Percentiles rank a stretch among this genome's conserved stretches.
Conservation (phyloP, 2,888 invertebrate species). For the Spisula solida region DNA sequence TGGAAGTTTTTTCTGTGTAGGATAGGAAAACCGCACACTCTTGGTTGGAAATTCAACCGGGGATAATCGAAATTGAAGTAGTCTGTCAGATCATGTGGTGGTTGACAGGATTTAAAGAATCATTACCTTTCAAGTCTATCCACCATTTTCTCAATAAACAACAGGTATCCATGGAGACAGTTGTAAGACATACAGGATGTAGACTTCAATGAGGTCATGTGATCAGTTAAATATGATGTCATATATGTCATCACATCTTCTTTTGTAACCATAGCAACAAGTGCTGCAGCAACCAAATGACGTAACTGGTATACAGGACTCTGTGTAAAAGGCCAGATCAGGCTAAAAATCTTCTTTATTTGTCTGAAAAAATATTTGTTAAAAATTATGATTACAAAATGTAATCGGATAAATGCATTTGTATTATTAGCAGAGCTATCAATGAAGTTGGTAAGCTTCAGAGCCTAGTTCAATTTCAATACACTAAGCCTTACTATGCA, state of each 20-base stretch:
- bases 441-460: background rate
- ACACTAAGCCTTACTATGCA: too few species aligned
- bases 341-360: conserved; percentile 56
- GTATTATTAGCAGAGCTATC: background rate
- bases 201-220: conserved; percentile 20
- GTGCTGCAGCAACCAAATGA: conserved; percentile 81
- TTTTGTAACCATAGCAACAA: conserved; percentile 78
- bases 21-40: too few species aligned
- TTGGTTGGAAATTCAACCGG: too few species aligned
- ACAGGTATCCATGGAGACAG: conserved; percentile 75
- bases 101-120: too few species aligned
- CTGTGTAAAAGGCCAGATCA: conserved; percentile 63
- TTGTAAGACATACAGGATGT: conserved; percentile 56
- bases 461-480: too few species aligned
- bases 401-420: too few species aligned
- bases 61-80: too few species aligned
- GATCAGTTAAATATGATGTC: conserved; percentile 59
- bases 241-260: conserved; percentile 62
- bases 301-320: conserved; percentile 83
- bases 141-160: conserved; percentile 74
- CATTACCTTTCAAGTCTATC: conserved; percentile 61
- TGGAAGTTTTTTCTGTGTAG: too few species aligned
- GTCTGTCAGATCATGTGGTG: too few species aligned
- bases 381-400: too few species aligned
- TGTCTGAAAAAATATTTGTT: conserved; percentile 57